Percentiles rank a stretch among this genome's conserved stretches.
These are phyloP conservation scores for Calosoma granatense DNA, from an alignment of 1,140 invertebrate genomes.

Conservation along the genomic window DNA sequence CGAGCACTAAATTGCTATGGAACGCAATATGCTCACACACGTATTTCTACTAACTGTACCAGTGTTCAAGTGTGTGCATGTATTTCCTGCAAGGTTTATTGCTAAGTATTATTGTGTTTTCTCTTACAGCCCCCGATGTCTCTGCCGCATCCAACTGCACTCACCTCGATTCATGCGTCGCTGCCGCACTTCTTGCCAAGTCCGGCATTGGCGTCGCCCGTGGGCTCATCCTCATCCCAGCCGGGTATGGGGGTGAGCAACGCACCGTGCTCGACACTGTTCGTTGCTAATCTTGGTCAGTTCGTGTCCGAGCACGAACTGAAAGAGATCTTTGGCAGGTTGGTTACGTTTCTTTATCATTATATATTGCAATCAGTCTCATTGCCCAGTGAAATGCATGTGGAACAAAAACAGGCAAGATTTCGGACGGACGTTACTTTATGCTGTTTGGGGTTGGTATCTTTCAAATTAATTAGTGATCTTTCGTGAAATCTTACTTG, in stretches of 20 bases:
- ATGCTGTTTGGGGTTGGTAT: background rate
- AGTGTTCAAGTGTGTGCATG: too few species aligned
- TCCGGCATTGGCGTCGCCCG: slow-evolving; percentile 76
- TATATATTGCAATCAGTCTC: slow-evolving; percentile 6
- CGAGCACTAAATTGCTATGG: too few species aligned
- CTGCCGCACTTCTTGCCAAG: slow-evolving; percentile 68
- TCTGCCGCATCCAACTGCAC: slow-evolving; percentile 66
- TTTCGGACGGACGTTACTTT: too few species aligned
- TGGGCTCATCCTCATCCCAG: slow-evolving; percentile 68
- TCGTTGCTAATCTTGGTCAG: slow-evolving; percentile 93
- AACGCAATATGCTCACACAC: too few species aligned
- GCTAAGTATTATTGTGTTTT: too few species aligned
- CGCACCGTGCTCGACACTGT: slow-evolving; percentile 91
- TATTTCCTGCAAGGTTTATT: too few species aligned
- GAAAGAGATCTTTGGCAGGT: slow-evolving; percentile 97
- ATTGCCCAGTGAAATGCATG: background rate
- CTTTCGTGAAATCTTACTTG: too few species aligned
- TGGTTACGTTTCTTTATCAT: slow-evolving; percentile 38
- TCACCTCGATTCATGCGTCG: slow-evolving; percentile 70
- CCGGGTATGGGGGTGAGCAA: slow-evolving; percentile 49
- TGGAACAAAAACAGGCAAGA: background rate
- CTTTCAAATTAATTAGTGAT: background rate
- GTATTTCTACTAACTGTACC: too few species aligned
- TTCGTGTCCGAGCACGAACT: slow-evolving; percentile 95
- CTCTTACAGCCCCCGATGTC: slow-evolving; percentile 52